Conservation (phyloP, 2,888 invertebrate genomes). For the Cephus sareptanus region DNA sequence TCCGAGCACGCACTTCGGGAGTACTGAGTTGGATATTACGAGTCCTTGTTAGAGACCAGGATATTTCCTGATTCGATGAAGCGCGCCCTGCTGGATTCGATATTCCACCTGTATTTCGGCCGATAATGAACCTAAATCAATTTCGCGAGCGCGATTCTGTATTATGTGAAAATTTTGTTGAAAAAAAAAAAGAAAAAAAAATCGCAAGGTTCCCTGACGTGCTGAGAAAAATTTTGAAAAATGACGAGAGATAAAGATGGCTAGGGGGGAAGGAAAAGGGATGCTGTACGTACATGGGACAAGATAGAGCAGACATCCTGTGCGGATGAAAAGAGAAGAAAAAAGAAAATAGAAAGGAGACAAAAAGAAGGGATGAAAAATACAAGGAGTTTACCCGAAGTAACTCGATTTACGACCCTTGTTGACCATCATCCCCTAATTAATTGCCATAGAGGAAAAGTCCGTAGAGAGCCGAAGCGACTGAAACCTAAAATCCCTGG, state of each 20-base stretch:
- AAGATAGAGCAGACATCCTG: background rate
- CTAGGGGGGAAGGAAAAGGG: background rate
- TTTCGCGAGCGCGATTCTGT: background rate
- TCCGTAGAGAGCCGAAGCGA: background rate
- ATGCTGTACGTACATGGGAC: too few relatives aligned
- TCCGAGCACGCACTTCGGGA: background rate
- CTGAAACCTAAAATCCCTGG: background rate
- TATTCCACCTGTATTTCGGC: background rate
- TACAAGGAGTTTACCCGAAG: background rate
- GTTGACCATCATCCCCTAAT: background rate
- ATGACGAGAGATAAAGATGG: background rate
- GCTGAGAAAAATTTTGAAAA: background rate
- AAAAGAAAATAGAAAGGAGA: background rate
- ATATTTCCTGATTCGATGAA: background rate
- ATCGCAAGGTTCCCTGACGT: background rate
- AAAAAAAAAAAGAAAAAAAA: too few relatives aligned
- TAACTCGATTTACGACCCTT: background rate
- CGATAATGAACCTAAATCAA: background rate
- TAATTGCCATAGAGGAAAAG: background rate
- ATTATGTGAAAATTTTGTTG: background rate
- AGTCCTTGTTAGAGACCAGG: background rate
- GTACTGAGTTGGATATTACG: background rate
- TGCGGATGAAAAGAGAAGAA: background rate
- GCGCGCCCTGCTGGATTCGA: background rate
- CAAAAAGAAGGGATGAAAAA: too few relatives aligned